Evolutionary conservation across 2,888 invertebrate species (phyloP), one percentile per base, ranked within the genome.

Genomic region (Keiferia lycopersicella): DNA sequence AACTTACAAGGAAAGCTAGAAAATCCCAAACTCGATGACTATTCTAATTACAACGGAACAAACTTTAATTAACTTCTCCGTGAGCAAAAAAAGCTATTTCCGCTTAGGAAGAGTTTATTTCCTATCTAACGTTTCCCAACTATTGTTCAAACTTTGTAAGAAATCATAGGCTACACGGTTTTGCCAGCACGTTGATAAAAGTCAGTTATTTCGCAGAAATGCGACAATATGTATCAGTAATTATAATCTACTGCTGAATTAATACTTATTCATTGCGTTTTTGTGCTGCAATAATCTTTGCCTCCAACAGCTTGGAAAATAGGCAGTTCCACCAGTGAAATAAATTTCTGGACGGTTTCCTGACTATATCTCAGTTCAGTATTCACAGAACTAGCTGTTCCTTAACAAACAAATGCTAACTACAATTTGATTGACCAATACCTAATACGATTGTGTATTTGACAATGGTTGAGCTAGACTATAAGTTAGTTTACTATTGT

Each of bases 111-210:
- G 69, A 64, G 65, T 50, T 34, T 62, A 66, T 73, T 82, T 82
- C 80, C 82, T 76, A 66, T 69, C 73, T 78, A 74, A 67, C 71
- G 66, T 71, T 80, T 82, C 80, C 68, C 82, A 79, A 73, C 75
- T 68, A 81, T 82, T 83, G 83, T 84, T 71, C 80, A 65, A 71
- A 74, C 38, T 34, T 50, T 51, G 45, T 45, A 34, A 66, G 66
- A 67, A 69, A 67, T 64, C 66, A 68, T 67, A 66, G 61, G 63
- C 64, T 67, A 65, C 63, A 66, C 63, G 65, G 57, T 65, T 62
- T 64, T 67, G 50, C 34, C 56, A n/a, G 8, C 11, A 20, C 22
- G 12, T 12, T 22, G 2, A 34, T 34, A 34, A 10, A 8, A 34
- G 34, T 2, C 22, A 12, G 26, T 22, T 11, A 22, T 20, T 53